Evolutionary conservation across 2,888 invertebrate genomes (phyloP).

Genomic region (Callinectes sapidus): DNA sequence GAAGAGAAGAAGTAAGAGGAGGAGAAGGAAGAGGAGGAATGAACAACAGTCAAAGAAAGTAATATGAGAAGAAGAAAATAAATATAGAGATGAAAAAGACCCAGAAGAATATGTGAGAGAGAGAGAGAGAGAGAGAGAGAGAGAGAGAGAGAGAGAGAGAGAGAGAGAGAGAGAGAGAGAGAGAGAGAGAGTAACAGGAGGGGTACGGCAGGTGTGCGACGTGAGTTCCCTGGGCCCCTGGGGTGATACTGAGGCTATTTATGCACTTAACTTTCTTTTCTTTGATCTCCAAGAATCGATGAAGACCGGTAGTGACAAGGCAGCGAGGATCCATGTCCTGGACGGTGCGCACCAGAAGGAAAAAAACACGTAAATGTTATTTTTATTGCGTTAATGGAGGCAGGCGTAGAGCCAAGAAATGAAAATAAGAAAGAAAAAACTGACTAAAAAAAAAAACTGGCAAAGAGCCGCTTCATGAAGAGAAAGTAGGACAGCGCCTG

Average conservation of each 20-base stretch:
- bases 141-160: no score
- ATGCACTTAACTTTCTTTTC: not conserved
- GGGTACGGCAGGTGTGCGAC: not conserved
- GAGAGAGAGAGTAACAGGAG: not conserved
- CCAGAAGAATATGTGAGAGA: no score
- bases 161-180: no score
- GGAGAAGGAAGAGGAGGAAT: no score
- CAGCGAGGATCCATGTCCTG: not conserved
- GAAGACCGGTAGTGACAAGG: not conserved
- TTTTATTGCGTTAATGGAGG: slow-evolving; percentile 18
- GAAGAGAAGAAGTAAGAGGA: no score
- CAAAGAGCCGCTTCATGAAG: not conserved
- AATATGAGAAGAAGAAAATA: no score
- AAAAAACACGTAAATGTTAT: not conserved
- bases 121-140: no score
- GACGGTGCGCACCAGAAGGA: not conserved
- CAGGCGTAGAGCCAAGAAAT: not conserved
- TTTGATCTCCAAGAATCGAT: not conserved
- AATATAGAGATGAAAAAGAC: no score
- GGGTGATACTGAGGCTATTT: not conserved
- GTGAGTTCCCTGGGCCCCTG: not conserved
- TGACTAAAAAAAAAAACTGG: not conserved
- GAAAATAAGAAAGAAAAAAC: not conserved
- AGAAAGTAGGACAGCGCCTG: slow-evolving; percentile 3
- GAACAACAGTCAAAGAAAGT: no score